Evolutionary conservation across 2,888 invertebrate species (phyloP).

Genomic region (Neoascia interrupta): DNA sequence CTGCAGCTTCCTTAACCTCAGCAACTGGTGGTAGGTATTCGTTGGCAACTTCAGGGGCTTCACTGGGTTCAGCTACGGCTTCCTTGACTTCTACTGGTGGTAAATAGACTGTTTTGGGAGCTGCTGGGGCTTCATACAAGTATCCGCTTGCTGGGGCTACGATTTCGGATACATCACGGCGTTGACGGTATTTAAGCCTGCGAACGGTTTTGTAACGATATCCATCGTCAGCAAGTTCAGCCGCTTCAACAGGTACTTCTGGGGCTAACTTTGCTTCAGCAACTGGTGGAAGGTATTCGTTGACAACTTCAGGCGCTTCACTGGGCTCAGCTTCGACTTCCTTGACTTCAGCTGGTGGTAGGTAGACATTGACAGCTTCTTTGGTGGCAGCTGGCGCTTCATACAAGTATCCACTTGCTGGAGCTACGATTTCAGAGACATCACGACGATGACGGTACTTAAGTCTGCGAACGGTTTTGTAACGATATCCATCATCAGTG

Average conservation of each 20-base stretch:
- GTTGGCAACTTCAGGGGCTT: conserved; percentile 27
- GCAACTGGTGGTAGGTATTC: conserved; percentile 67
- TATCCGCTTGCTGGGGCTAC: conserved; percentile 32
- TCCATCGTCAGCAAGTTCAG: too few species aligned
- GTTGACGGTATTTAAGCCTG: too few species aligned
- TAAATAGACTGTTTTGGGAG: neutral
- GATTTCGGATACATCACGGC: conserved; percentile 68
- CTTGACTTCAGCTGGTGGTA: conserved; percentile 39
- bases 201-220: too few species aligned
- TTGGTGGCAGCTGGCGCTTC: conserved; percentile 7
- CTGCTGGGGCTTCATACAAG: conserved; percentile 71
- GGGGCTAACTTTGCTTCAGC: neutral
- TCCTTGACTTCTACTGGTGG: conserved; percentile 34
- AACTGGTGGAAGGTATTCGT: conserved; percentile 71
- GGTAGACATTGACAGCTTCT: conserved; percentile 57
- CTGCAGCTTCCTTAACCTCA: conserved; percentile 30
- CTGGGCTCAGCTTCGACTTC: neutral
- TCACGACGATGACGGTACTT: conserved; percentile 56
- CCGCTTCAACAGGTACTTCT: neutral
- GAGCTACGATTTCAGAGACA: conserved; percentile 35
- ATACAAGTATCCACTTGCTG: conserved; percentile 15
- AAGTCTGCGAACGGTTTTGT: conserved; percentile 49
- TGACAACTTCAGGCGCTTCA: conserved; percentile 32
- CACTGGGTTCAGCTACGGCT: neutral
- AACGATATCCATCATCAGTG: conserved; percentile 53